These are phyloP conservation scores for Mustelus asterias DNA, from an alignment of 2,113 vertebrate species.

Conservation along the genomic window DNA sequence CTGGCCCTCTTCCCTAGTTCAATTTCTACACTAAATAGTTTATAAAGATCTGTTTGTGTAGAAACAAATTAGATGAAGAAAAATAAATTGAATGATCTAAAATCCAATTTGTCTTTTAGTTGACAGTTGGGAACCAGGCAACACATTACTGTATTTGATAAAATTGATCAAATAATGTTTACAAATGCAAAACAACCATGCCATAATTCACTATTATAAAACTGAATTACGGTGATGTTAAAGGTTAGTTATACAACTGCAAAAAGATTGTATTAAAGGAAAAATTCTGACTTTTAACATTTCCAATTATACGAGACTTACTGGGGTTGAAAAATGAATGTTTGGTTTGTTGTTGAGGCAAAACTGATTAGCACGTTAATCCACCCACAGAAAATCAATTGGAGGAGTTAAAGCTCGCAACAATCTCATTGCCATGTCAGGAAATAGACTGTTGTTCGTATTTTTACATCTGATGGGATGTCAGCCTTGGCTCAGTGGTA, in stretches of 20 bases:
- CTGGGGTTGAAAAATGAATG: neutral
- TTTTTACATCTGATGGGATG: neutral
- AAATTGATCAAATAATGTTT: conserved; percentile 22
- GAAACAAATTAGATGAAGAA: neutral
- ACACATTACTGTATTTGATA: neutral
- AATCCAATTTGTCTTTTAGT: neutral
- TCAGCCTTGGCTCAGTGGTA: neutral
- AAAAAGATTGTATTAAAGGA: neutral
- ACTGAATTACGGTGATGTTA: conserved; percentile 35
- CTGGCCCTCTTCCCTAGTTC: neutral
- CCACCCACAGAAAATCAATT: neutral
- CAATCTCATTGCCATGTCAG: neutral
- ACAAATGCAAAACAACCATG: conserved; percentile 30
- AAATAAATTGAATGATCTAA: conserved; percentile 3
- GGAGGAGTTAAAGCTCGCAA: neutral
- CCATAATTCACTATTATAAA: conserved; percentile 36
- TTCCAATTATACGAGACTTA: neutral
- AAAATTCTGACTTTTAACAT: neutral
- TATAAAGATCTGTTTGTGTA: neutral
- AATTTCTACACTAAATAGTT: neutral
- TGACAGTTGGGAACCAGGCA: neutral
- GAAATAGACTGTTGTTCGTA: neutral
- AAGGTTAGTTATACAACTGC: neutral
- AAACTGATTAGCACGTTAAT: neutral
- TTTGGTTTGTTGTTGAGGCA: neutral